Percentiles rank a stretch among this genome's conserved stretches.
These are phyloP conservation scores for Trichonephila clavata DNA, from an alignment of 1,140 invertebrate genomes.

Conservation along the genomic window DNA sequence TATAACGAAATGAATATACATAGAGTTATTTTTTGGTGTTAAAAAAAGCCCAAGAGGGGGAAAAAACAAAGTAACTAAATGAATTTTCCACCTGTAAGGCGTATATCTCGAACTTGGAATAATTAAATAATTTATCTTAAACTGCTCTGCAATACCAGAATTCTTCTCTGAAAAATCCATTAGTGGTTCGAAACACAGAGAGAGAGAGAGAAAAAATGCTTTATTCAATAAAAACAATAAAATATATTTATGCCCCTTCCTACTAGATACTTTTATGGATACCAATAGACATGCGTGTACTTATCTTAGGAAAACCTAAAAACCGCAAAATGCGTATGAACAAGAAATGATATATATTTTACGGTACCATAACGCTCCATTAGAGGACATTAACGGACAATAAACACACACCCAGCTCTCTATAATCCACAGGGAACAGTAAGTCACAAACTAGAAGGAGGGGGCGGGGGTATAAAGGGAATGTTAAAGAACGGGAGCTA, in stretches of 20 bases:
- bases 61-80: background rate
- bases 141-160: background rate
- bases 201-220: background rate
- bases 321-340: constrained; percentile 38
- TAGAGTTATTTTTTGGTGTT: background rate
- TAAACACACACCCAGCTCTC: constrained; percentile 64
- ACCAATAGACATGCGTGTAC: constrained; percentile 18
- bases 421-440: constrained; percentile 58
- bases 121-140: constrained; percentile 34
- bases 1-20: constrained; percentile 12
- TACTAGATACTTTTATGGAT: background rate
- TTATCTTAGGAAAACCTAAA: constrained; percentile 19
- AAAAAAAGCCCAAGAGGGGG: background rate
- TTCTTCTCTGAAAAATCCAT: constrained; percentile 35
- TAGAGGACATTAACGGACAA: constrained; percentile 74
- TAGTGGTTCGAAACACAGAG: background rate
- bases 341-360: constrained; percentile 74
- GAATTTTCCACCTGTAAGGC: background rate
- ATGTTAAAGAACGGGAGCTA: constrained; percentile 32
- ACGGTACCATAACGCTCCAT: constrained; percentile 73
- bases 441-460: constrained; percentile 58
- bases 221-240: constrained; percentile 65
- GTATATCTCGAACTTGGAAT: background rate
- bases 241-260: constrained; percentile 41
- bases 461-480: background rate